phyloP scores from a whole-genome alignment of 2,113 vertebrate genomes.

The Hypanus sabinus region DNA sequence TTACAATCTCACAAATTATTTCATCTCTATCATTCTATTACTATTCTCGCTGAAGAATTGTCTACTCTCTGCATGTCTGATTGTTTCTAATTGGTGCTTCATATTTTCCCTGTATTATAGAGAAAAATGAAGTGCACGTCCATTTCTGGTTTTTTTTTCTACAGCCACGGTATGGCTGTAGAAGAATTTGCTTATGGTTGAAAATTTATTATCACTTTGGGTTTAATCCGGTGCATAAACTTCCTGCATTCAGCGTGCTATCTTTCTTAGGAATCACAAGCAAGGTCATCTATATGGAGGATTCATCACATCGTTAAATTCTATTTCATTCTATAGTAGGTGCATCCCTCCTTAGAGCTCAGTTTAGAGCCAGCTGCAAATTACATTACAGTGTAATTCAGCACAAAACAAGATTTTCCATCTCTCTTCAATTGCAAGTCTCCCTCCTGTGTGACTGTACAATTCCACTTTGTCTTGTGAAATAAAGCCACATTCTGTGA shows the following conservation, averaged over 20 bases:
- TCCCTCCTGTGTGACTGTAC: conserved; percentile 18
- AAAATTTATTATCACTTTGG: not conserved
- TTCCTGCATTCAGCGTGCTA: not conserved
- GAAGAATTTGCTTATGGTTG: not conserved
- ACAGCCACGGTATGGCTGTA: not conserved
- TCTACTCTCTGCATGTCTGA: not conserved
- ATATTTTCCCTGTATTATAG: not conserved
- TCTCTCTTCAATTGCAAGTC: no score
- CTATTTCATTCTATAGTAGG: not conserved
- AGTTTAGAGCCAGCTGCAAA: not conserved
- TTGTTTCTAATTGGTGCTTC: not conserved
- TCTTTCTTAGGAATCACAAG: not conserved
- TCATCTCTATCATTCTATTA: not conserved
- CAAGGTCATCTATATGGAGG: not conserved
- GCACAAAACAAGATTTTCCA: conserved; percentile 29
- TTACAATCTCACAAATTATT: not conserved
- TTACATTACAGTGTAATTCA: not conserved
- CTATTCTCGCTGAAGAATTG: not conserved
- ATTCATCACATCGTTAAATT: not conserved
- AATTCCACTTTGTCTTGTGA: conserved; percentile 28
- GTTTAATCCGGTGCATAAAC: not conserved
- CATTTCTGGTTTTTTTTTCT: not conserved
- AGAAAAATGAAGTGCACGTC: not conserved
- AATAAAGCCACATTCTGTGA: conserved; percentile 32
- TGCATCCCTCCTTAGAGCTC: not conserved